Base-by-base conservation (phyloP, 30 jellyfish, hydroid and myxozoan species). In the Morbakka virulenta region DNA sequence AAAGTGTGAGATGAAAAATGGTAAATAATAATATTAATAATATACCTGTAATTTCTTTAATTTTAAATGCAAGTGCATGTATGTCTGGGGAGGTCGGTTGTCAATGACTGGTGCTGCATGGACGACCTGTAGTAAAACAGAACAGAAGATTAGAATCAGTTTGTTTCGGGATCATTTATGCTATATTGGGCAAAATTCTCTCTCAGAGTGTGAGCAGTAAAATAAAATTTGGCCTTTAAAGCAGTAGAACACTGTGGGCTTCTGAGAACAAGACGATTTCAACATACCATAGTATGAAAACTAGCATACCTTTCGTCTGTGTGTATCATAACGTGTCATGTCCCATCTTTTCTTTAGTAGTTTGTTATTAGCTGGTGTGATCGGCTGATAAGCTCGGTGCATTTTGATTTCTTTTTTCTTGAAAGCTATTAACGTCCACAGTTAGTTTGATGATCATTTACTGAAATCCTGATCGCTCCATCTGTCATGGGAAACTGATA, bases 361-460 rank as follows among this genome's bases (percentile, higher is more conserved):
- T 52, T 91, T 91, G 78, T 91, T 91, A 61, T 91, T 85, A 32
- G 98, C 98, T 14, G 98, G 98, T 24, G 98, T 91, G 35, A 91
- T 91, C 11, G 98, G 96, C 28, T 91, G 98, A 62, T 91, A 91
- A n/a, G 98, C 96, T 4, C 98, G 88, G 76, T 91, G 98, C 98
- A 91, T 91, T 32, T 52, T 80, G 25, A 1, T 2, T 53, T 62
- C 28, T 62, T 62, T 62, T 2, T 2, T 2, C 4, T 26, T 4
- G n/a, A n/a, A n/a, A n/a, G n/a, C n/a, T n/a, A n/a, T n/a, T n/a
- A n/a, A n/a, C n/a, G n/a, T n/a, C n/a, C n/a, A n/a, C n/a, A n/a
- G n/a, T n/a, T n/a, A n/a, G n/a, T n/a, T n/a, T n/a, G n/a, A n/a
- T n/a, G n/a, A n/a, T n/a, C n/a, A n/a, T n/a, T n/a, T n/a, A n/a